These are phyloP conservation scores for Helicolenus hilgendorfi DNA, from an alignment of 2,797 vertebrate genomes.

Conservation along the genomic window DNA sequence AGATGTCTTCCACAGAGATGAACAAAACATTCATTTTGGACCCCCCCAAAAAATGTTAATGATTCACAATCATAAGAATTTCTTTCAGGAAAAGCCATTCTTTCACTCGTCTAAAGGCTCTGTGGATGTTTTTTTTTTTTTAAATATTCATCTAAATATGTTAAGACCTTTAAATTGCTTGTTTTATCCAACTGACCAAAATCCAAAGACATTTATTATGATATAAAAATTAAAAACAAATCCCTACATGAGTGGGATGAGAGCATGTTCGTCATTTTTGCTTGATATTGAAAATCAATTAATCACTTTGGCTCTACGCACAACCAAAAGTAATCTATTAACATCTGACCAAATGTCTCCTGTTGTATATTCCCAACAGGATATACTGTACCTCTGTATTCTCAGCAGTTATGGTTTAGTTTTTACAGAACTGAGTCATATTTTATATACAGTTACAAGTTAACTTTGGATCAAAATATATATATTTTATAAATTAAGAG, in stretches of 20 bases:
- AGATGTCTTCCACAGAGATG: too few relatives aligned
- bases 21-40: too few relatives aligned
- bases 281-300: background rate
- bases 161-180: background rate
- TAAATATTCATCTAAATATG: too few relatives aligned
- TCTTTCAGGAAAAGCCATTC: too few relatives aligned
- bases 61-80: too few relatives aligned
- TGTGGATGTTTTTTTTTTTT: too few relatives aligned
- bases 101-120: fast-evolving
- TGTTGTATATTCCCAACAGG: background rate
- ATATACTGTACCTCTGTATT: background rate
- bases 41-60: too few relatives aligned
- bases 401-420: background rate
- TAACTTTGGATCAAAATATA: background rate
- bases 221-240: background rate
- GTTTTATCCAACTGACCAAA: background rate
- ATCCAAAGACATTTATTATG: background rate
- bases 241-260: background rate
- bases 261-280: background rate
- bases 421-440: background rate
- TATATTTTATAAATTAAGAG: background rate
- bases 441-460: background rate
- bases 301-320: background rate
- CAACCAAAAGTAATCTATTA: background rate
- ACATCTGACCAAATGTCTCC: background rate